Evolutionary conservation across 2,888 invertebrate species (phyloP), one percentile per base, ranked within the genome.

Genomic region (Eucera pruinosa): DNA sequence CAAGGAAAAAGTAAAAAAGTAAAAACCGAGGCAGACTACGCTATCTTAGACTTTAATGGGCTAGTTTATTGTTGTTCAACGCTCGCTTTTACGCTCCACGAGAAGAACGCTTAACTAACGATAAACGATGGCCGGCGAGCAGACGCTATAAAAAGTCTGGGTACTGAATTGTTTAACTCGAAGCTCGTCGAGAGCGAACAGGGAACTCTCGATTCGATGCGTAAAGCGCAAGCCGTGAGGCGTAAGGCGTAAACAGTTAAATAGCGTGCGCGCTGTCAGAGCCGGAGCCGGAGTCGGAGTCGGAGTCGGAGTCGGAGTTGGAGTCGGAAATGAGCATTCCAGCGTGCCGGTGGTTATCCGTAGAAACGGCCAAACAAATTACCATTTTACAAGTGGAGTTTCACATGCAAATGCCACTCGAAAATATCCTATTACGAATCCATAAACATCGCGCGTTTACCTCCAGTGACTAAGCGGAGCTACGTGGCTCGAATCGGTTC

Each of bases 391-490:
- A 58, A 33, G 48, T 41, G 57, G 33, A 67, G n/a, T 72, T 72
- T 58, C 68, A 67, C 45, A 72, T 67, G 58, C 27, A 52, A 71
- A 71, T 71, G 36, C 33, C 67, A 36, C 20, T 58, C 71, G 58
- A 58, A 58, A 67, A 67, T 67, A 71, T 71, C 71, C 43, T 45
- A 71, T 67, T 71, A 58, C 58, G 9, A 45, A 43, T 67, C 58
- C 43, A 30, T 71, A 58, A 67, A 52, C 67, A 52, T 33, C 50
- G 36, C 43, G 50, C 18, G 50, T 71, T 58, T 52, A 25, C 43
- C 11, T 0, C 11, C 18, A 2, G 30, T n/a, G 41, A 25, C 23
- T 7, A 23, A 23, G 3, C 13, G 39, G 13, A 33, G 41, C 13
- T 41, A 7, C 20, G 11, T 2, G 41, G 27, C 20, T 25, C 7